Base-by-base conservation (phyloP, 2,113 vertebrate species). In the Taurulus bubalis region DNA sequence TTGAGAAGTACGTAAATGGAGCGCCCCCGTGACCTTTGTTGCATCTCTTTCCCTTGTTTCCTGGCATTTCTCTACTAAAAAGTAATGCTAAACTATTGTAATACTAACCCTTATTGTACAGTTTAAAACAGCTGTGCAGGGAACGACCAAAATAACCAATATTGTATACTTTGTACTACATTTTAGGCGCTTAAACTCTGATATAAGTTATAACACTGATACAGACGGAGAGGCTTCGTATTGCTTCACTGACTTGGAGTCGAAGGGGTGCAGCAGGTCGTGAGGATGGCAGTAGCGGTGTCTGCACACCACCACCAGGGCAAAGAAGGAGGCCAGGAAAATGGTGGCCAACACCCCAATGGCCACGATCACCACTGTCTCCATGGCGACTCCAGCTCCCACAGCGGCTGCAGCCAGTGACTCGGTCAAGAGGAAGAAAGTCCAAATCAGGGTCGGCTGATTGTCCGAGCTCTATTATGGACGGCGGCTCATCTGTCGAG, bases 301-400 rank as follows among this genome's bases (percentile, higher is more conserved):
- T 77, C 97, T 90, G 87, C 98, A 99, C 36, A 99, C 97, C 75
- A 97, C 95, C 86, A 99, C 96, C 93, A 99, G 95, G 0, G 97
- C 97, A 77, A 97, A 91, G 1, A 99, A 97, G 0, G 98, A 99
- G 0, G 97, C 97, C 95, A 99, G 94, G 89, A 99, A 99, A 85
- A 99, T 97, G 91, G 97, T 97, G 87, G 97, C 97, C 92, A 99
- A 85, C 75, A 99, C 97, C 15, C 97, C 96, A 1, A 99, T 99
- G 90, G 97, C 98, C 71, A 99, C 96, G 0, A 99, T 99, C 93
- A 99, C 98, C 79, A 99, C 98, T 0, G 97, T 98, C 95, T 99
- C 98, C 98, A 99, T 99, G 93, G 87, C 76, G 56, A 94, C 76
- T 30, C 6, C 60, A 59, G 80, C 72, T 63, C 26, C 68, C 9